Base-by-base conservation (phyloP, 2,888 invertebrate genomes). In the Allacma fusca region DNA sequence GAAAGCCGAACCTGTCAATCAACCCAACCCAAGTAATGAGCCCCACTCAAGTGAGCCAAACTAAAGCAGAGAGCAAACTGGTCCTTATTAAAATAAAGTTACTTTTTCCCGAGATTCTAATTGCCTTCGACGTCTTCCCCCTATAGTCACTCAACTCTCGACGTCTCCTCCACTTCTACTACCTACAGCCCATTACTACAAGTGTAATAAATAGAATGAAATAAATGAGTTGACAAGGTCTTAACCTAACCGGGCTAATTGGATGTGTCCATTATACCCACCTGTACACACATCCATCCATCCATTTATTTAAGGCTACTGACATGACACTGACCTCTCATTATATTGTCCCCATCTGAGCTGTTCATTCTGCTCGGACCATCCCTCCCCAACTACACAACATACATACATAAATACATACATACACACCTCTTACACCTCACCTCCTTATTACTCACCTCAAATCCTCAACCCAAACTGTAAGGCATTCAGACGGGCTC, bases 151-250 rank as follows among this genome's bases (percentile, higher is more conserved):
- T 44, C 23, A 1, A 23, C 59, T 70, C 44, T 70, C 62, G 19
- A 9, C 44, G 7, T 75, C 65, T 21, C n/a, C 21, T 73, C 50
- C 57, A 50, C 40, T 74, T n/a, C 34, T 29, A 26, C 64, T 28
- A 26, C 28, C n/a, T 69, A 74, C 73, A 65, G 68, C 69, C 75
- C 67, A 69, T 69, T 76, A 69, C 40, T 62, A 26, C 69, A 74
- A 69, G 73, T 73, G 73, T 70, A 78, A 75, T 78, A 75, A 75
- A 78, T 78, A 78, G 68, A 75, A 75, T 74, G 29, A 74, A 80
- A 78, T 82, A 82, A 82, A 80, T 80, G 79, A 82, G 82, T 80
- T 82, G 82, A 82, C 82, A 82, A 81, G 82, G 81, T 82, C 81
- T 82, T 80, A 80, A 77, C 78, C 81, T 81, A 77, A 79, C 78